A percentile compares a stretch with the other conserved stretches of the same genome.
Conservation (phyloP, 2,888 invertebrate species). For the Uropetala carovei region DNA sequence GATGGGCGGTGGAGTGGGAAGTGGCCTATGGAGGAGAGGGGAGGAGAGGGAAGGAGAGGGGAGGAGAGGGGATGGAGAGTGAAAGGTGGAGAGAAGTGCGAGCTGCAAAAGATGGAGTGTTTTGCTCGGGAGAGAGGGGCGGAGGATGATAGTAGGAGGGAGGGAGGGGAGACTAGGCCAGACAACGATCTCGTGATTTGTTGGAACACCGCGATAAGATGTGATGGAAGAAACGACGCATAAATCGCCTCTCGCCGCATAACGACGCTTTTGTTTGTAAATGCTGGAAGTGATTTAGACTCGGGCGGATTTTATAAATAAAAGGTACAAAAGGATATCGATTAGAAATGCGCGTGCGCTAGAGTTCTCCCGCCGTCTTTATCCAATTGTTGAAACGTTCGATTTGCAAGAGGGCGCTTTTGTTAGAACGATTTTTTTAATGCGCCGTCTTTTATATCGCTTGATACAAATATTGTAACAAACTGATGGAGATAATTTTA, state of each 20-base stretch:
- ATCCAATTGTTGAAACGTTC: too few relatives aligned
- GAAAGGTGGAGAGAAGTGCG: background rate
- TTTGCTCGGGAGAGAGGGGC: background rate
- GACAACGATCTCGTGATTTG: conserved; percentile 44
- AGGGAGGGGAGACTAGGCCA: conserved; percentile 16
- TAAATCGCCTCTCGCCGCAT: conserved; percentile 21
- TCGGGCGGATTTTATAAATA: background rate
- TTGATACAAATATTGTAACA: too few relatives aligned
- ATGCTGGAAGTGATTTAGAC: background rate
- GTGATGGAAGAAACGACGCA: conserved; percentile 10
- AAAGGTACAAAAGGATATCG: background rate
- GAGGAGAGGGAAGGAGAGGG: too few relatives aligned
- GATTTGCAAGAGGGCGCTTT: too few relatives aligned
- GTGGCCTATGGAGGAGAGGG: background rate
- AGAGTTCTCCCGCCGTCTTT: too few relatives aligned
- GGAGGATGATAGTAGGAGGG: background rate
- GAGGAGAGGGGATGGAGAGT: background rate
- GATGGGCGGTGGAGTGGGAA: background rate
- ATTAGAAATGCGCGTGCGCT: background rate
- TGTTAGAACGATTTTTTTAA: too few relatives aligned
- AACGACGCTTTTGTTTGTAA: conserved; percentile 7
- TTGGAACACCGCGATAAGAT: conserved; percentile 39
- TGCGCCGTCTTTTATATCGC: too few relatives aligned
- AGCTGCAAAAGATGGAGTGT: background rate
- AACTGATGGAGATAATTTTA: too few relatives aligned